phyloP scores from a whole-genome alignment of 2,113 vertebrate species.

The Upupa epops region DNA sequence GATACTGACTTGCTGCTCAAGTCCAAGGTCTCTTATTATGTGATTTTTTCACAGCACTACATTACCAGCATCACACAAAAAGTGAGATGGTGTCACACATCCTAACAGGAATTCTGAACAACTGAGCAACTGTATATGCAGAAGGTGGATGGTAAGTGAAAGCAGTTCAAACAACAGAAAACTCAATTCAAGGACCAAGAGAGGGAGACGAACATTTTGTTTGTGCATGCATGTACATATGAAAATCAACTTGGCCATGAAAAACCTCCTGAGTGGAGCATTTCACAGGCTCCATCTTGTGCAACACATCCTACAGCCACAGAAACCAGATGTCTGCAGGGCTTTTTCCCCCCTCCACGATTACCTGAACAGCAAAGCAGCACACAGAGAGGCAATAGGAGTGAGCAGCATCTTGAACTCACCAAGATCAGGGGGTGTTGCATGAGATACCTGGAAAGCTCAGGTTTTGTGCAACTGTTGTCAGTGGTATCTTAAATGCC shows the following conservation, averaged over 20 bases:
- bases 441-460: neutral
- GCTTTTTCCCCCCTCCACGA: rapidly evolving
- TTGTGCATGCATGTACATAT: neutral
- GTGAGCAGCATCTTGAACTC: neutral
- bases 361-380: neutral
- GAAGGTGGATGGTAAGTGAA: neutral
- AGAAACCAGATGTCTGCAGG: neutral
- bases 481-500: neutral
- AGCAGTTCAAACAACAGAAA: neutral
- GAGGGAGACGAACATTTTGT: neutral
- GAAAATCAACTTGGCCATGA: neutral
- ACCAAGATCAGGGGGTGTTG: neutral
- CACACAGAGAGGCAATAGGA: neutral
- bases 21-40: neutral
- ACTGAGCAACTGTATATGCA: neutral
- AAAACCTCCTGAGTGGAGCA: neutral
- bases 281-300: neutral
- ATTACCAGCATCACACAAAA: neutral
- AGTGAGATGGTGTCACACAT: neutral
- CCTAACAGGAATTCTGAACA: neutral
- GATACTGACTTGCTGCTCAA: neutral
- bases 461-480: neutral
- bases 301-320: neutral
- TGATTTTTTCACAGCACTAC: neutral
- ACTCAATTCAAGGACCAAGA: neutral